Evolutionary conservation across 64 coral and sea anemone species (phyloP), one percentile per base, ranked within the genome.

Genomic region (Stichodactyla mertensii): DNA sequence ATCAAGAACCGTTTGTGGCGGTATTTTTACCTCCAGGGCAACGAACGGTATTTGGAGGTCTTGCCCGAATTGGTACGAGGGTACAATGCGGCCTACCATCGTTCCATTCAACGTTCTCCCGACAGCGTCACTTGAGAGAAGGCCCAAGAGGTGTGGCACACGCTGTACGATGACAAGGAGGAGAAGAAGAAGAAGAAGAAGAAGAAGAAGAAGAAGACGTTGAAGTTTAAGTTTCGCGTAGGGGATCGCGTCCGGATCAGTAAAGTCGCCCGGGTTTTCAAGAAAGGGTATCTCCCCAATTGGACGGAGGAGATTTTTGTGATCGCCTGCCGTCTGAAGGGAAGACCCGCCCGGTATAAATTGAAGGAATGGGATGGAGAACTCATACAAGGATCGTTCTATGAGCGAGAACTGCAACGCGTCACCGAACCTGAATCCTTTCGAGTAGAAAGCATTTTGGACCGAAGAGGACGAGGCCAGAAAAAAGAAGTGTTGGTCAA

Each of bases 231-330:
- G 4, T 87, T 87, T 9, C 53, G 87, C 27, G 77, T 55, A 11
- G 85, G 85, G 12, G 59, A 82, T 83, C 77, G 53, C 11, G 90
- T 92, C 6, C 58, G 85, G 12, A 22, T 92, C 6, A 87, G 86
- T 64, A 86, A 83, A 22, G 51, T 61, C 52, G 20, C 10, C 20
- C 31, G 24, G 1, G 13, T 61, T 0, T 92, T 92, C 56, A 83
- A 86, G 51, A 92, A 92, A 71, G 90, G 85, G 15, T 83, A 92
- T 57, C 28, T 77, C 90, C 83, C 90, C 24, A 57, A 53, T 14
- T 91, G 83, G 83, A 86, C 89, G 51, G 86, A 92, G 79, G 81
- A 88, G 51, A 81, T 88, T 22, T 89, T 93, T 55, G 70, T 80
- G 83, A 36, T 93, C 15, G 6, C 82, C 8, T 51, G 60, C 16